Conservation (phyloP, 2,113 vertebrate genomes). For the Campylomormyrus tamandua region DNA sequence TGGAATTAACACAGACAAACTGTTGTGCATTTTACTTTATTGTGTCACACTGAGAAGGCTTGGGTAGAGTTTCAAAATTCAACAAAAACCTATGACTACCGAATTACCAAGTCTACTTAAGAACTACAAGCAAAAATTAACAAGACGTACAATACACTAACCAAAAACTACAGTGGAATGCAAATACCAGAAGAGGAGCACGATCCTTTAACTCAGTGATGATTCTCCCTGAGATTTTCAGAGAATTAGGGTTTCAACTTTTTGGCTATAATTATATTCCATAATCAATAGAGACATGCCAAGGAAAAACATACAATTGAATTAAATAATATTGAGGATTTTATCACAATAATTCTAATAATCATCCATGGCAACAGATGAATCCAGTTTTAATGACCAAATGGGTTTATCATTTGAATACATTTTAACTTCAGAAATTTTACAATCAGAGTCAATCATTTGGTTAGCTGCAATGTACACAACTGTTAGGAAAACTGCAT, state of each 20-base stretch:
- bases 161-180: background rate
- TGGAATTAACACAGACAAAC: slow-evolving; percentile 8
- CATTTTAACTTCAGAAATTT: slow-evolving; percentile 8
- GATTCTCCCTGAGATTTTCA: slow-evolving; percentile 21
- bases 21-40: slow-evolving; percentile 8
- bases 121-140: background rate
- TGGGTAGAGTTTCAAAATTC: background rate
- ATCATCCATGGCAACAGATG: background rate
- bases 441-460: slow-evolving; percentile 24
- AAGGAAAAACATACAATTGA: background rate
- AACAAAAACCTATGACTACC: background rate
- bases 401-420: slow-evolving; percentile 2
- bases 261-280: background rate
- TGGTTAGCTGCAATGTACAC: slow-evolving; percentile 15
- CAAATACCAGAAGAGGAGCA: slow-evolving; percentile 1
- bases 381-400: background rate
- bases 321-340: slow-evolving; percentile 1
- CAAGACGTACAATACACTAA: background rate
- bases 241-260: background rate
- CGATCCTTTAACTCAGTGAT: background rate
- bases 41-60: background rate
- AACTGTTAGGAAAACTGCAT: background rate
- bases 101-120: background rate
- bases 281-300: background rate
- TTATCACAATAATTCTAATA: background rate